Conservation (phyloP, 2,113 vertebrate species). For the Pelvicachromis taeniatus region DNA sequence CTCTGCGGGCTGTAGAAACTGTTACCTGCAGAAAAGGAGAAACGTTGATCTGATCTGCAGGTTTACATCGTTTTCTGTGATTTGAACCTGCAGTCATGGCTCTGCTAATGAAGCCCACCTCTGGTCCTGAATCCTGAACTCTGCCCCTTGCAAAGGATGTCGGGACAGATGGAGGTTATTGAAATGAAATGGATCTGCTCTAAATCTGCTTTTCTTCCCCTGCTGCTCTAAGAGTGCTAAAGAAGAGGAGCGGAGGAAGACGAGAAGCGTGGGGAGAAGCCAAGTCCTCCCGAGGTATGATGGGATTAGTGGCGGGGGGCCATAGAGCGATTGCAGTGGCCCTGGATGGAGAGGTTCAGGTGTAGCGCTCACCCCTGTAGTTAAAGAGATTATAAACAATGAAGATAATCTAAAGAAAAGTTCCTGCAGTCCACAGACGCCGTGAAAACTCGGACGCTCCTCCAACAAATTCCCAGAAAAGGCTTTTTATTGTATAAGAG, state of each 20-base stretch:
- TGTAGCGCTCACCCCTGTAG: constrained; percentile 63
- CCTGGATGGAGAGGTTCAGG: constrained; percentile 58
- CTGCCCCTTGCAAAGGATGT: neutral
- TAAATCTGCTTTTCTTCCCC: constrained; percentile 44
- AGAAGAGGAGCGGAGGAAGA: constrained; percentile 8
- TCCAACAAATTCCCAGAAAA: constrained; percentile 79
- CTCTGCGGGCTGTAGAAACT: neutral
- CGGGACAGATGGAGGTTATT: constrained; percentile 34
- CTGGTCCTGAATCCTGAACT: neutral
- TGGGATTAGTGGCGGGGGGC: constrained; percentile 66
- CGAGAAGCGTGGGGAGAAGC: constrained; percentile 4
- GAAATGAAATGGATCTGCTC: constrained; percentile 58
- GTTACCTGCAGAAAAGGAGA: neutral
- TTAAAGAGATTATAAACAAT: constrained; percentile 83
- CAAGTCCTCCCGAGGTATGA: constrained; percentile 41
- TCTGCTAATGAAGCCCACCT: neutral
- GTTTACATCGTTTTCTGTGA: neutral
- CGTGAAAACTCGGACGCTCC: constrained; percentile 65
- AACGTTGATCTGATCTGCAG: neutral
- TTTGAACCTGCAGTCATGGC: neutral
- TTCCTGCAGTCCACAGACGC: constrained; percentile 58
- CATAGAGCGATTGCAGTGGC: constrained; percentile 50
- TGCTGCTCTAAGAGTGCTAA: neutral
- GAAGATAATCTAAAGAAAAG: constrained; percentile 78
- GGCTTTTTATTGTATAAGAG: constrained; percentile 80